Evolutionary conservation across 2,113 vertebrate species (phyloP).

Genomic region (Tragelaphus imberbis): DNA sequence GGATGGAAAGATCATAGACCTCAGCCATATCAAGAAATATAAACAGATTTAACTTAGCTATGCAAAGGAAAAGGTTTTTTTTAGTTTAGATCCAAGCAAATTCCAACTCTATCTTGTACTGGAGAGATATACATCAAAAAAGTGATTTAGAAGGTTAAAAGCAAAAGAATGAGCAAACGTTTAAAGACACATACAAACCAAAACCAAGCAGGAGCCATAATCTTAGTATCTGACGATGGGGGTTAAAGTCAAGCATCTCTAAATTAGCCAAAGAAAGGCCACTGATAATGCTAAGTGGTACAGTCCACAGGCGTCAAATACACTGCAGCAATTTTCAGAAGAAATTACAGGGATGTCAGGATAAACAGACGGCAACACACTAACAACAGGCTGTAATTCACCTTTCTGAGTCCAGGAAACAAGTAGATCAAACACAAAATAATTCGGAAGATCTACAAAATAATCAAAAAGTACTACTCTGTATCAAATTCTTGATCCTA

Average conservation of each 20-base stretch:
- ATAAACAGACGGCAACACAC: neutral
- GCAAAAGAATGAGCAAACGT: neutral
- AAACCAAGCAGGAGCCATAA: neutral
- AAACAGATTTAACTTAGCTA: neutral
- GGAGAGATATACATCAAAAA: neutral
- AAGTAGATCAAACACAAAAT: neutral
- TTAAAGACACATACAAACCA: neutral
- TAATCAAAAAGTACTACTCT: neutral
- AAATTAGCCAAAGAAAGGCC: neutral
- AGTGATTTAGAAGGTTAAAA: neutral
- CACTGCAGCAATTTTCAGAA: neutral
- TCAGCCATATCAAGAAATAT: neutral
- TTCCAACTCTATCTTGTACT: neutral
- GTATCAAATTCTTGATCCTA: neutral
- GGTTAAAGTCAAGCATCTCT: neutral
- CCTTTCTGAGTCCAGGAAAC: neutral
- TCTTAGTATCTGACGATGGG: neutral
- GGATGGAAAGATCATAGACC: neutral
- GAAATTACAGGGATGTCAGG: neutral
- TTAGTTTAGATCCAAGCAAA: neutral
- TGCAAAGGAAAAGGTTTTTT: neutral
- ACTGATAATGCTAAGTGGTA: neutral
- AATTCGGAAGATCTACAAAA: neutral
- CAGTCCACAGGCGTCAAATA: neutral
- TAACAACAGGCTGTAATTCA: neutral